Base-by-base conservation (phyloP, 2,888 invertebrate species). In the Apodemia zela region DNA sequence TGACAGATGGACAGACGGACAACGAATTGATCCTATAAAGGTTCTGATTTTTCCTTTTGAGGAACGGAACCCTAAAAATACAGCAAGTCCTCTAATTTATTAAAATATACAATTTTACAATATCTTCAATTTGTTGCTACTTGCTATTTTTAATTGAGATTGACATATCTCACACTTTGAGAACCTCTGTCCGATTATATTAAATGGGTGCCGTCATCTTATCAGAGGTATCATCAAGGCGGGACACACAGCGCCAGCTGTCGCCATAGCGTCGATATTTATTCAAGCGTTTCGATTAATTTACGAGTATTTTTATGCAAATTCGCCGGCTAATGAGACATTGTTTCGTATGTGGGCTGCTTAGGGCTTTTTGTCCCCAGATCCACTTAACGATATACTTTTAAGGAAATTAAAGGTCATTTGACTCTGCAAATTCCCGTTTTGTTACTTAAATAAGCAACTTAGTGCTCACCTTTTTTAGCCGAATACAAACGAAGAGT, bases 261-360 rank as follows among this genome's bases (percentile, higher is more conserved):
- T 69, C 68, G 72, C 69, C 72, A 64, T 60, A 29, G 59, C 69
- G 33, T 10, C 33, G 64, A 61, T 65, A 64, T 68, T 66, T 64
- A 66, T 69, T 63, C 64, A 65, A 45, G 60, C 58, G 64, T 62
- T 54, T 62, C 61, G 66, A 67, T 64, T 63, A 68, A 69, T 73
- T 71, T 73, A 71, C 69, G 67, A 70, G 65, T 63, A 63, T 66
- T 70, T 73, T 75, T 79, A 82, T 80, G 81, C 73, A 75, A 81
- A 82, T 80, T 69, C 61, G 65, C 75, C 76, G 65, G 67, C 71
- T 81, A 81, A 80, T 79, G 77, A 78, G 75, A 73, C 72, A 68
- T 68, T 70, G 69, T 72, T 69, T 70, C 67, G 60, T 67, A 62
- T 60, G 64, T 63, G 58, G 65, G 63, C 64, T 63, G 63, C 57